Conservation (phyloP, 1,140 invertebrate genomes). For the Drosophila yakuba region DNA sequence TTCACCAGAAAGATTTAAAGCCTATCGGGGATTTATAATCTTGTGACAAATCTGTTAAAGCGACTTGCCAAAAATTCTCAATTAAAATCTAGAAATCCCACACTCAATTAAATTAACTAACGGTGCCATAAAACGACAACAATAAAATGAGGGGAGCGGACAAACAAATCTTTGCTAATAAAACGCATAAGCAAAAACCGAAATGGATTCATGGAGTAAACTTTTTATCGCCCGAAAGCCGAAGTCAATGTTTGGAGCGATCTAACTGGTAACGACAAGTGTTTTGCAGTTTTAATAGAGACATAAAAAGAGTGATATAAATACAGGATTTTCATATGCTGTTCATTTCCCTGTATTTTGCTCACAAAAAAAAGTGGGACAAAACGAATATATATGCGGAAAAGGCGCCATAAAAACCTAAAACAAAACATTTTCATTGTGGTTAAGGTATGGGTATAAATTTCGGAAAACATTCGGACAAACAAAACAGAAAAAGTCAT, state of each 20-base stretch:
- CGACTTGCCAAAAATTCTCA: slow-evolving; percentile 13
- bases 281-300: slow-evolving; percentile 65
- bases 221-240: slow-evolving; percentile 45
- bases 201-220: slow-evolving; percentile 25
- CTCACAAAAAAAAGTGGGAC: slow-evolving; percentile 26
- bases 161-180: slow-evolving; percentile 65
- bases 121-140: slow-evolving; percentile 47
- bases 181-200: slow-evolving; percentile 28
- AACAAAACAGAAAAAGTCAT: slow-evolving; percentile 40
- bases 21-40: slow-evolving; percentile 5
- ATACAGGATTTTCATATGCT: slow-evolving; percentile 45
- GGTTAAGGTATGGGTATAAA: slow-evolving; percentile 35
- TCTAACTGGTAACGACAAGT: slow-evolving; percentile 56
- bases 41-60: slow-evolving; percentile 31
- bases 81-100: slow-evolving; percentile 29
- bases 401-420: slow-evolving; percentile 24
- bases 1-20: slow-evolving; percentile 9
- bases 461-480: slow-evolving; percentile 27
- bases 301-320: slow-evolving; percentile 61
- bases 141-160: slow-evolving; percentile 39
- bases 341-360: slow-evolving; percentile 26
- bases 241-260: slow-evolving; percentile 46
- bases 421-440: slow-evolving; percentile 67
- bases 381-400: slow-evolving; percentile 34
- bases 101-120: slow-evolving; percentile 70